phyloP scores from a whole-genome alignment of 2,113 vertebrate species.

The Telmatochromis sp. region DNA sequence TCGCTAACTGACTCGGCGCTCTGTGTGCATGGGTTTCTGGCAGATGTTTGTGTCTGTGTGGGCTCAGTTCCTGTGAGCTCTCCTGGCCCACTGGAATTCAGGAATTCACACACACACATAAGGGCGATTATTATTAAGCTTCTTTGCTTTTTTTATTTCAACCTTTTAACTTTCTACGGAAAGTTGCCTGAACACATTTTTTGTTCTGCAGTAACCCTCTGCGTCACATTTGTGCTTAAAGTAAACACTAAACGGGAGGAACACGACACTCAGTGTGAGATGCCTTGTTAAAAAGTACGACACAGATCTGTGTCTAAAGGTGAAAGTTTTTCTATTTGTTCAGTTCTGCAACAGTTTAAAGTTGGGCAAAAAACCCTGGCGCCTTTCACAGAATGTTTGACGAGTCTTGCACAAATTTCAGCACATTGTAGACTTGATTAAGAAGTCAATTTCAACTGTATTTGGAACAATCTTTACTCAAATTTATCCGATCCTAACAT shows the following conservation, averaged over 20 bases:
- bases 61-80: conserved; percentile 43
- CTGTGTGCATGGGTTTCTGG: not conserved
- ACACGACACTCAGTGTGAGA: not conserved
- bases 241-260: not conserved
- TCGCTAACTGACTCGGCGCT: conserved; percentile 25
- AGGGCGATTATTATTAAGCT: conserved; percentile 14
- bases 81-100: conserved; percentile 36
- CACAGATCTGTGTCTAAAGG: not conserved
- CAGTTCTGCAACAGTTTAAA: not conserved
- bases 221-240: not conserved
- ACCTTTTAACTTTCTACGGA: conserved; percentile 5
- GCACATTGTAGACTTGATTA: not conserved
- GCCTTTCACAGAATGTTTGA: not conserved
- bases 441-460: not conserved
- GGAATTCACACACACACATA: conserved; percentile 10
- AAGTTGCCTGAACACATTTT: not conserved
- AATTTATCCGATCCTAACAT: not conserved
- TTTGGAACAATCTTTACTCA: not conserved
- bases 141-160: not conserved
- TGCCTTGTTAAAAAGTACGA: not conserved
- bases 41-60: conserved; percentile 50
- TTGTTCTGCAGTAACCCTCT: not conserved
- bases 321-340: not conserved
- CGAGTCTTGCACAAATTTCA: not conserved
- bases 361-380: not conserved